Conservation (phyloP, 2,888 invertebrate species). For the Ceraclea dissimilis region DNA sequence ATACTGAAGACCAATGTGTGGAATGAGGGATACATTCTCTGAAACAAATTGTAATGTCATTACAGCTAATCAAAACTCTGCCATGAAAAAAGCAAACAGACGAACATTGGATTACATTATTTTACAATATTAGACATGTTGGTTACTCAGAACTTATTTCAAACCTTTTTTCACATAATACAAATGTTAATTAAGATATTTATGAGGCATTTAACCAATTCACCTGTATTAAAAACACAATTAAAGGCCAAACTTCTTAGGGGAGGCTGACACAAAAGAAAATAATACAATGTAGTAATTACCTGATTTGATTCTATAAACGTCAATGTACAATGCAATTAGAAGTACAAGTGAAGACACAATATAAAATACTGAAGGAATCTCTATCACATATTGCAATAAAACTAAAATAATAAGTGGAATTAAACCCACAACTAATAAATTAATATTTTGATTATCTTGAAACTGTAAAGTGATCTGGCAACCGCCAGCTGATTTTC, state of each 20-base stretch:
- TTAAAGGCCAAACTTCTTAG: too few species aligned
- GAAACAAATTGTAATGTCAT: conserved; percentile 28
- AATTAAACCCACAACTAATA: background rate
- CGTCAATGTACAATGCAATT: background rate
- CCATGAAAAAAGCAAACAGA: too few species aligned
- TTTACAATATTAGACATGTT: background rate
- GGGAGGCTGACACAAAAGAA: too few species aligned
- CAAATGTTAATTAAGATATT: too few species aligned
- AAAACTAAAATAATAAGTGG: background rate
- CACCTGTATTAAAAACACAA: too few species aligned
- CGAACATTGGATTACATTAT: background rate
- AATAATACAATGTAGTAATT: background rate
- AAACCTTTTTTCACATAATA: background rate
- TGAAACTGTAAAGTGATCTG: background rate
- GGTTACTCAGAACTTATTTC: background rate
- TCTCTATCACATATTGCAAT: background rate
- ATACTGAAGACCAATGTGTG: conserved; percentile 42
- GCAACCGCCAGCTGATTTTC: background rate
- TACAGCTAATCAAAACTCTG: too few species aligned
- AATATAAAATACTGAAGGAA: background rate
- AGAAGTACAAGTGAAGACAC: background rate
- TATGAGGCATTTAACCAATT: too few species aligned
- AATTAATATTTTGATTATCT: background rate
- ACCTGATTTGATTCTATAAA: background rate
- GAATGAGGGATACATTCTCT: conserved; percentile 42